A percentile compares a stretch with the other conserved stretches of the same genome.
Conservation (phyloP, 2,797 vertebrate genomes). For the Melopsittacus undulatus region DNA sequence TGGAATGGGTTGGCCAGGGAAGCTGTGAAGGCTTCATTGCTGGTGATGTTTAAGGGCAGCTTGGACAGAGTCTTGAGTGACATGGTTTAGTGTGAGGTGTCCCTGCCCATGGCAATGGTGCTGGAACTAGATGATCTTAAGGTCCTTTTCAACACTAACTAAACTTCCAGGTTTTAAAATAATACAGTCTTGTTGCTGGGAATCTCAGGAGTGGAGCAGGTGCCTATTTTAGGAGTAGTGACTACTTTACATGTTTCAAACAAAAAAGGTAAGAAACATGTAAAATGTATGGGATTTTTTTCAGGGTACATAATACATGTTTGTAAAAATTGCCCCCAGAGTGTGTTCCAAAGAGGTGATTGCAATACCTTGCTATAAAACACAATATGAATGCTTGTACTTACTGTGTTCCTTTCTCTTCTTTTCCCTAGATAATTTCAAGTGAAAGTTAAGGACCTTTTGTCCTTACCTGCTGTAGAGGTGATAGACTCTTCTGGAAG, state of each 20-base stretch:
- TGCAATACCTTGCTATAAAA: neutral
- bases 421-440: slow-evolving; percentile 31
- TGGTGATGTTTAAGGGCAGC: too few relatives aligned
- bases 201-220: neutral
- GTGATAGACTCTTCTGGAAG: slow-evolving; percentile 41
- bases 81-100: too few relatives aligned
- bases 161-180: neutral
- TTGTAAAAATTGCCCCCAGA: neutral
- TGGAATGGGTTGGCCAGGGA: too few relatives aligned
- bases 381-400: neutral
- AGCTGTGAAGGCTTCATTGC: too few relatives aligned
- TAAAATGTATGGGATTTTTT: neutral
- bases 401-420: neutral
- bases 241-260: neutral
- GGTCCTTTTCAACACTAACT: neutral
- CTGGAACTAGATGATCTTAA: neutral
- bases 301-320: neutral
- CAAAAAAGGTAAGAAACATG: neutral
- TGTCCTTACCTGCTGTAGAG: slow-evolving; percentile 38
- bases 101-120: neutral
- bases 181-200: neutral
- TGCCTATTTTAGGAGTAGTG: neutral
- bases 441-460: slow-evolving; percentile 51
- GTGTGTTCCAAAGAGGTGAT: neutral
- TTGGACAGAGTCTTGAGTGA: too few relatives aligned